Evolutionary conservation across 2,888 invertebrate species (phyloP).

Genomic region (Cremastinae sp.): DNA sequence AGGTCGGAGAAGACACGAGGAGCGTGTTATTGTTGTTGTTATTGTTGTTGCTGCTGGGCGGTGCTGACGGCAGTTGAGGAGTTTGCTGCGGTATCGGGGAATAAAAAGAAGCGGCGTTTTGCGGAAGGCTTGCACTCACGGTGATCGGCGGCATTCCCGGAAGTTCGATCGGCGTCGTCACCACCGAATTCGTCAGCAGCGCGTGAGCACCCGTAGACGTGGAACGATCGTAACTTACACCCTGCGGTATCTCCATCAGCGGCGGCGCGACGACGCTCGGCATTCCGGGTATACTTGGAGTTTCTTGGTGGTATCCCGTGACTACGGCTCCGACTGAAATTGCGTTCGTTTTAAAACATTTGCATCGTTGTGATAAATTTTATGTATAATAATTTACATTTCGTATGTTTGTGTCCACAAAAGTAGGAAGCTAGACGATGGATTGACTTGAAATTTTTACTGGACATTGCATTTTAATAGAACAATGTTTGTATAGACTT

Average conservation of each 20-base stretch:
- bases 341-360: too few species aligned
- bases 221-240: constrained; percentile 59
- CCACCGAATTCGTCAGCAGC: constrained; percentile 75
- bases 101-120: constrained; percentile 74
- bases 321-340: constrained; percentile 61
- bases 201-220: constrained; percentile 71
- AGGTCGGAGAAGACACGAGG: constrained; percentile 65
- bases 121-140: constrained; percentile 87
- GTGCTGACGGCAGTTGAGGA: constrained; percentile 65
- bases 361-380: too few species aligned
- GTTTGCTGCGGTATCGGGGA: constrained; percentile 70
- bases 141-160: constrained; percentile 92
- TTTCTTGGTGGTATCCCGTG: constrained; percentile 66
- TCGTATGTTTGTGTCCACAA: too few species aligned
- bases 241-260: constrained; percentile 50
- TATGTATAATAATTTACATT: too few species aligned
- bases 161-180: constrained; percentile 87
- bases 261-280: constrained; percentile 72
- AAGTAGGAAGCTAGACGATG: too few species aligned
- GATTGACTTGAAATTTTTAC: too few species aligned
- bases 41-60: too few species aligned
- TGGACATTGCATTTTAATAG: too few species aligned
- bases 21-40: constrained; percentile 51
- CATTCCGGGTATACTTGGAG: constrained; percentile 78
- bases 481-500: too few species aligned